phyloP scores from a whole-genome alignment of 2,797 vertebrate species.

The Phrynocephalus forsythii region DNA sequence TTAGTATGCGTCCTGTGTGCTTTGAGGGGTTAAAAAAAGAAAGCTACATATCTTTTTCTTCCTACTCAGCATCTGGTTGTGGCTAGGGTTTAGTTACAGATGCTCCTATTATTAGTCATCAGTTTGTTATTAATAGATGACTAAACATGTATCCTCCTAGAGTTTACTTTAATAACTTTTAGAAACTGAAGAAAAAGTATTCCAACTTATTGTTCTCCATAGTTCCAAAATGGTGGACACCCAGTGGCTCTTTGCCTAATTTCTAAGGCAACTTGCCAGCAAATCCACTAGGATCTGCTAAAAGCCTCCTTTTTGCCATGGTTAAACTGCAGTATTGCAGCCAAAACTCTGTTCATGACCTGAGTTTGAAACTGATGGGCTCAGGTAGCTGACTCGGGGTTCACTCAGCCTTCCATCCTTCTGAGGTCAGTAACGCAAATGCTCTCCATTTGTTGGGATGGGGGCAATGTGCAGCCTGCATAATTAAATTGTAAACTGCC shows the following conservation, averaged over 20 bases:
- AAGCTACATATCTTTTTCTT: neutral
- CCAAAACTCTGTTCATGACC: too few relatives aligned
- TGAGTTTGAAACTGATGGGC: too few relatives aligned
- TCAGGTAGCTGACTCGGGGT: too few relatives aligned
- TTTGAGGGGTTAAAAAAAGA: slow-evolving; percentile 12
- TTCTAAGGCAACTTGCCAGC: neutral
- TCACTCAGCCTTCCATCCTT: too few relatives aligned
- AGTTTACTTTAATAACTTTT: neutral
- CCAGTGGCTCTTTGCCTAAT: too few relatives aligned
- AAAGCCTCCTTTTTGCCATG: too few relatives aligned
- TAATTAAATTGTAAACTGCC: too few relatives aligned
- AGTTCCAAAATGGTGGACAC: neutral
- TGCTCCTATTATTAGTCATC: neutral
- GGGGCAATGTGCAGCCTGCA: too few relatives aligned
- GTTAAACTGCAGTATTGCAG: too few relatives aligned
- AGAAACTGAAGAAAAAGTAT: neutral
- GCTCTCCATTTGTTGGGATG: too few relatives aligned
- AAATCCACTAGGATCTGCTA: neutral
- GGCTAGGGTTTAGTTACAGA: slow-evolving; percentile 33
- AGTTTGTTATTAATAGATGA: slow-evolving; percentile 18
- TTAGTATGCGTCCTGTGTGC: slow-evolving; percentile 17
- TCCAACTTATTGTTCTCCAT: neutral
- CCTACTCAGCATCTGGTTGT: neutral
- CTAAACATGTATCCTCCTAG: neutral
- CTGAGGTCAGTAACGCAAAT: too few relatives aligned